Percentiles rank a stretch among this genome's conserved stretches.
Evolutionary conservation across 2,888 invertebrate genomes (phyloP).

Genomic region (Apotomis turbidana): DNA sequence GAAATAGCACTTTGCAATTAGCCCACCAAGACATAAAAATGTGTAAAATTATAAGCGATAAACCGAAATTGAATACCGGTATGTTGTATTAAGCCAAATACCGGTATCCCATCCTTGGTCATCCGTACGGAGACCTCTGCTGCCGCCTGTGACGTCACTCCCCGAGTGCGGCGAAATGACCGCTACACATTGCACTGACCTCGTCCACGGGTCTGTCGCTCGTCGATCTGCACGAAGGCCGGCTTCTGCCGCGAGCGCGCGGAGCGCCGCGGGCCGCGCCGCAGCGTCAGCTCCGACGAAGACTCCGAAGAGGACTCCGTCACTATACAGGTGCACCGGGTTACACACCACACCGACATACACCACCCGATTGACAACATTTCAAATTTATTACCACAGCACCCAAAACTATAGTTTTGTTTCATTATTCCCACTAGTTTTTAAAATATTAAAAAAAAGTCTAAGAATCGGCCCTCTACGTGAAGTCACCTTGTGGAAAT

Average conservation of each 20-base stretch:
- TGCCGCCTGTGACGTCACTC: conserved; percentile 72
- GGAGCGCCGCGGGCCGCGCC: conserved; percentile 73
- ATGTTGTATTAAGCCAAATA: neutral
- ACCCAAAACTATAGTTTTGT: too few species aligned
- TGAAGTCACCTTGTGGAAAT: too few species aligned
- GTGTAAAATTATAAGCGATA: too few species aligned
- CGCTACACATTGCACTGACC: conserved; percentile 54
- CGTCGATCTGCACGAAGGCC: conserved; percentile 75
- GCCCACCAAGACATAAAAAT: too few species aligned
- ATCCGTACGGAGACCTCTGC: conserved; percentile 37
- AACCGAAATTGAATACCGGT: neutral
- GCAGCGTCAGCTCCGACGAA: conserved; percentile 67
- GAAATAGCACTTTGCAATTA: too few species aligned
- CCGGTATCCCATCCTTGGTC: neutral
- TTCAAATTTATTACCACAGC: too few species aligned
- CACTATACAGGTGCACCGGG: conserved; percentile 47
- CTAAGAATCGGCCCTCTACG: too few species aligned
- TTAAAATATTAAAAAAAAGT: too few species aligned
- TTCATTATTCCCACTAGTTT: too few species aligned
- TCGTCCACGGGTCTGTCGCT: conserved; percentile 67
- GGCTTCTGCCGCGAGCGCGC: conserved; percentile 75
- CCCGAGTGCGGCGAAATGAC: conserved; percentile 72
- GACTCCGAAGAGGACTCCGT: conserved; percentile 74
- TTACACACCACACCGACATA: neutral
- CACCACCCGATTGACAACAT: neutral